phyloP scores from a whole-genome alignment of 2,113 vertebrate genomes.

The Beaufortia kweichowensis region DNA sequence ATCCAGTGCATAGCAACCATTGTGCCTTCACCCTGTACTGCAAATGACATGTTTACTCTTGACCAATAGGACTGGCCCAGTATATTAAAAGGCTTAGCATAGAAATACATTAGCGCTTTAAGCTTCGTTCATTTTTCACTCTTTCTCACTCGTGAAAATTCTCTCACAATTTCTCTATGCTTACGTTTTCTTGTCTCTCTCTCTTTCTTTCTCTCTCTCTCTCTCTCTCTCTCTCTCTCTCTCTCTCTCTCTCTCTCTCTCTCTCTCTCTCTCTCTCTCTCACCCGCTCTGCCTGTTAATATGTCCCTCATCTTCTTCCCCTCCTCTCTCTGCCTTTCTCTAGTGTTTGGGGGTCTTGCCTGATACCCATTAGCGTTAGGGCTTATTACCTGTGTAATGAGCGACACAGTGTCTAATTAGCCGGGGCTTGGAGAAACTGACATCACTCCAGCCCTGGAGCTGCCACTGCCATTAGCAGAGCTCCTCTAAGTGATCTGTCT shows the following conservation, averaged over 20 bases:
- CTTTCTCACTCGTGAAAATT: constrained; percentile 32
- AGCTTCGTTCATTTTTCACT: constrained; percentile 26
- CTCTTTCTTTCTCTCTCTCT: constrained; percentile 34
- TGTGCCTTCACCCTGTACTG: constrained; percentile 30
- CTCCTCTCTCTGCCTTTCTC: constrained; percentile 41
- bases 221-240: constrained; percentile 50
- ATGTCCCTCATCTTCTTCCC: constrained; percentile 26
- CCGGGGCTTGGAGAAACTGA: constrained; percentile 91
- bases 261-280: constrained; percentile 41
- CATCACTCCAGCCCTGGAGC: constrained; percentile 68
- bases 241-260: constrained; percentile 45
- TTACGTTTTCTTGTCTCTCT: constrained; percentile 36
- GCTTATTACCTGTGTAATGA: constrained; percentile 87
- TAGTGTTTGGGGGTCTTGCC: constrained; percentile 76
- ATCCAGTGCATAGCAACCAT: constrained; percentile 57
- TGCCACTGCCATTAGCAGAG: constrained; percentile 83
- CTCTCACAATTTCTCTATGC: constrained; percentile 21
- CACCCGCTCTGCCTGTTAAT: constrained; percentile 49
- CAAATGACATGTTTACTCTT: constrained; percentile 46
- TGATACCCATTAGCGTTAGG: constrained; percentile 90
- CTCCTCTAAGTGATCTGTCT: constrained; percentile 97
- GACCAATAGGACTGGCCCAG: constrained; percentile 24
- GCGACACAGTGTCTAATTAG: constrained; percentile 94
- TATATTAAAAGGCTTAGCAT: constrained; percentile 38
- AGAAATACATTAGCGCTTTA: constrained; percentile 39